Conservation (phyloP, 2,888 invertebrate species). For the Sinelater perroti region DNA sequence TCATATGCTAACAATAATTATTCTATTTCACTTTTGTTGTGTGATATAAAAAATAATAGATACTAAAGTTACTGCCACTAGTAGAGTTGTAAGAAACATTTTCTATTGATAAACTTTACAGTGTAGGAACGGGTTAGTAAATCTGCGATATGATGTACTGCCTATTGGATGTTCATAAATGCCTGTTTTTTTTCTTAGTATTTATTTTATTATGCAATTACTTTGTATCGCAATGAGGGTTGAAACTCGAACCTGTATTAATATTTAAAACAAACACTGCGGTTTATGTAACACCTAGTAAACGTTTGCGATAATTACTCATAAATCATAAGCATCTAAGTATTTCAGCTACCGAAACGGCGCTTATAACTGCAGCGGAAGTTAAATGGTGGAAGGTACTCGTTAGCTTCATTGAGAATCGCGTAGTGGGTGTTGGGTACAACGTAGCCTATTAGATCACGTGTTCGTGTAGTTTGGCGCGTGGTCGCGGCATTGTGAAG, state of each 20-base stretch:
- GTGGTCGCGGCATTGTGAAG: slow-evolving; percentile 59
- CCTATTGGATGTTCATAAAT: slow-evolving; percentile 16
- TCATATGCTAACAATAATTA: no score
- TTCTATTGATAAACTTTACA: no score
- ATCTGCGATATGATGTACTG: slow-evolving; percentile 5
- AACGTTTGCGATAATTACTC: not conserved
- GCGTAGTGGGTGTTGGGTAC: slow-evolving; percentile 24
- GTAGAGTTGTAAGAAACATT: no score
- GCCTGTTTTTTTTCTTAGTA: slow-evolving; percentile 13
- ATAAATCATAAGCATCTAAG: not conserved
- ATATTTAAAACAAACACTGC: slow-evolving; percentile 2
- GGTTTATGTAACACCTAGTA: slow-evolving; percentile 9
- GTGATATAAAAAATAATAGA: no score
- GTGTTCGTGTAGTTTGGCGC: slow-evolving; percentile 52
- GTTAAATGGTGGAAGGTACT: no score
- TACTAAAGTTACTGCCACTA: no score
- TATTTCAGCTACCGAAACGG: not conserved
- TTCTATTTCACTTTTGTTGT: no score
- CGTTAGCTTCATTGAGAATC: slow-evolving; percentile 3
- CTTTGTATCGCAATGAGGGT: slow-evolving; percentile 11
- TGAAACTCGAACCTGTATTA: slow-evolving; percentile 4
- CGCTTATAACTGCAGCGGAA: no score
- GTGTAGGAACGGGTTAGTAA: slow-evolving; percentile 11
- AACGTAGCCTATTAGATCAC: slow-evolving; percentile 43
- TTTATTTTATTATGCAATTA: slow-evolving; percentile 16